phyloP scores from a whole-genome alignment of 2,888 invertebrate genomes.

The Chalcosyrphus nemorum region DNA sequence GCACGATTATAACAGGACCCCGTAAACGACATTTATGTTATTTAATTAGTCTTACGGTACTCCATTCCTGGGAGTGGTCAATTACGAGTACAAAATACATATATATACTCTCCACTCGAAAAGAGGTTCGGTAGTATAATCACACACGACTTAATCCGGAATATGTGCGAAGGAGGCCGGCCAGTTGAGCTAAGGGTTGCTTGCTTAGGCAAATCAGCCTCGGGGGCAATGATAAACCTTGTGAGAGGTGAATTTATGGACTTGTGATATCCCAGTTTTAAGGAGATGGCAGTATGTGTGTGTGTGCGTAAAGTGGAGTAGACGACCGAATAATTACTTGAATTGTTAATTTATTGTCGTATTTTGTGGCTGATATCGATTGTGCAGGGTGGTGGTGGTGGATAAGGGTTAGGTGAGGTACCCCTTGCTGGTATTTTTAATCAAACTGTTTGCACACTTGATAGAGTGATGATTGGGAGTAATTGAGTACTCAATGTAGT shows the following conservation, averaged over 20 bases:
- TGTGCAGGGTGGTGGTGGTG: not conserved
- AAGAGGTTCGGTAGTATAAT: slow-evolving; percentile 28
- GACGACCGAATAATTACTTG: slow-evolving; percentile 55
- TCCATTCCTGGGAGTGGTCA: slow-evolving; percentile 21
- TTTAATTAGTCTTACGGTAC: slow-evolving; percentile 36
- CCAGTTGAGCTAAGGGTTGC: not conserved
- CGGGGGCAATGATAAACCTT: slow-evolving; percentile 5
- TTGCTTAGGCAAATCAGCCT: not conserved
- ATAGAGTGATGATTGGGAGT: slow-evolving; percentile 18
- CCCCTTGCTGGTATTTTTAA: slow-evolving; percentile 29
- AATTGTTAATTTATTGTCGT: slow-evolving; percentile 46
- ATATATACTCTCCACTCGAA: no score
- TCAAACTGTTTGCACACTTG: slow-evolving; percentile 28
- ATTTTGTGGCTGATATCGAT: not conserved
- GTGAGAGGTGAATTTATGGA: slow-evolving; percentile 31
- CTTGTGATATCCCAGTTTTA: slow-evolving; percentile 31
- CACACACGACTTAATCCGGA: slow-evolving; percentile 25
- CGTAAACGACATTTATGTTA: slow-evolving; percentile 19
- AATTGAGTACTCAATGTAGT: slow-evolving; percentile 28
- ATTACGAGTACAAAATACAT: not conserved
- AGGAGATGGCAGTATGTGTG: not conserved
- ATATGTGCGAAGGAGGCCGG: slow-evolving; percentile 4
- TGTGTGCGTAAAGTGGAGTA: slow-evolving; percentile 12
- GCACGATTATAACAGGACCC: not conserved
- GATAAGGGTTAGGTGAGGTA: not conserved